phyloP scores from a whole-genome alignment of 1,140 invertebrate genomes.

The Diabrotica virgifera region DNA sequence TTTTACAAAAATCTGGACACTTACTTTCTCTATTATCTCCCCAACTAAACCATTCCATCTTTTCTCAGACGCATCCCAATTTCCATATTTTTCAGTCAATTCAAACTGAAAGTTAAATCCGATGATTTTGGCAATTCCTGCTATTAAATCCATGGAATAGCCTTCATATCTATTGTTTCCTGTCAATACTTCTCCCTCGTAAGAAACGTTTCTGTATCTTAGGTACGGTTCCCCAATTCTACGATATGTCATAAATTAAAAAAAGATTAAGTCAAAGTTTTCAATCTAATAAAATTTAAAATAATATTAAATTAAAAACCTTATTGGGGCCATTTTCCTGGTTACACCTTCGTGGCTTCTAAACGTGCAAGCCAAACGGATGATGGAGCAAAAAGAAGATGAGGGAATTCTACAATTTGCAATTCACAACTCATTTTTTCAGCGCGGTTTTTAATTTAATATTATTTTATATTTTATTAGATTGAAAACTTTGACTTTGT shows the following conservation, averaged over 20 bases:
- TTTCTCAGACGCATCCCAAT: constrained; percentile 62
- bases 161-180: constrained; percentile 69
- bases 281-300: no score
- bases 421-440: no score
- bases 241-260: not conserved
- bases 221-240: constrained; percentile 75
- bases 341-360: no score
- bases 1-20: constrained; percentile 24
- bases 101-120: constrained; percentile 76
- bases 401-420: no score
- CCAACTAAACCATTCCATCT: constrained; percentile 84
- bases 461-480: no score
- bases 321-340: no score
- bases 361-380: no score
- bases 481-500: no score
- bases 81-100: constrained; percentile 64
- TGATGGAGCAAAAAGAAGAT: no score
- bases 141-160: constrained; percentile 78
- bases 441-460: no score
- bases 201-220: constrained; percentile 53
- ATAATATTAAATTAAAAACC: no score
- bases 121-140: constrained; percentile 68
- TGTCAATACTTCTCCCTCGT: constrained; percentile 47
- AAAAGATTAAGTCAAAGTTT: not conserved
- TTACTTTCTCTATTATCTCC: constrained; percentile 75